Conservation (phyloP, 2,888 invertebrate genomes). For the Lasioglossum calceatum region DNA sequence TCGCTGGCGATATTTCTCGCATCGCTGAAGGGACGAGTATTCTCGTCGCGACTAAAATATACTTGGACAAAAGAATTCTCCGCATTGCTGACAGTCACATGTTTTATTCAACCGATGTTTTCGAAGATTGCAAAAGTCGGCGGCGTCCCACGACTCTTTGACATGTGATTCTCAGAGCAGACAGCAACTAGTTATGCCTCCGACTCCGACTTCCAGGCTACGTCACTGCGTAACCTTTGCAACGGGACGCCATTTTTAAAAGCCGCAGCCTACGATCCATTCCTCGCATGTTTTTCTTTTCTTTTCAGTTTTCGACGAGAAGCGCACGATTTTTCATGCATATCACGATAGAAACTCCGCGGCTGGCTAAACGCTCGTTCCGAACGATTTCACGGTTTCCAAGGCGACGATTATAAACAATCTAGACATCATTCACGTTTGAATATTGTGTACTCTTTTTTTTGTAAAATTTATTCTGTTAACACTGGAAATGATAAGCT, state of each 20-base stretch:
- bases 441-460: neutral
- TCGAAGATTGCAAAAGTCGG: neutral
- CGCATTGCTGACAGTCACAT: neutral
- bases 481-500: neutral
- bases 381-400: neutral
- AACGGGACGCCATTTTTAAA: conserved; percentile 59
- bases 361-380: neutral
- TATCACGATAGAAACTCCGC: neutral
- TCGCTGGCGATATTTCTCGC: neutral
- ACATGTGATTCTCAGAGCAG: neutral
- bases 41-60: conserved; percentile 31
- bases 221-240: conserved; percentile 18
- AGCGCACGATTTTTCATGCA: neutral
- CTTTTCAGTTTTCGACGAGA: neutral
- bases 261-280: conserved; percentile 36
- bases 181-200: neutral
- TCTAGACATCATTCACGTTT: neutral
- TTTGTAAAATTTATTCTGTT: neutral
- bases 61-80: conserved; percentile 44
- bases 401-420: neutral
- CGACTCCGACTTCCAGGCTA: neutral
- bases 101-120: neutral
- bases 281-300: conserved; percentile 29
- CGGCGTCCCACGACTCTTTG: no score
- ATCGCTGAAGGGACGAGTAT: neutral